Conservation (phyloP, 2,797 vertebrate genomes). For the Phataginus tricuspis region DNA sequence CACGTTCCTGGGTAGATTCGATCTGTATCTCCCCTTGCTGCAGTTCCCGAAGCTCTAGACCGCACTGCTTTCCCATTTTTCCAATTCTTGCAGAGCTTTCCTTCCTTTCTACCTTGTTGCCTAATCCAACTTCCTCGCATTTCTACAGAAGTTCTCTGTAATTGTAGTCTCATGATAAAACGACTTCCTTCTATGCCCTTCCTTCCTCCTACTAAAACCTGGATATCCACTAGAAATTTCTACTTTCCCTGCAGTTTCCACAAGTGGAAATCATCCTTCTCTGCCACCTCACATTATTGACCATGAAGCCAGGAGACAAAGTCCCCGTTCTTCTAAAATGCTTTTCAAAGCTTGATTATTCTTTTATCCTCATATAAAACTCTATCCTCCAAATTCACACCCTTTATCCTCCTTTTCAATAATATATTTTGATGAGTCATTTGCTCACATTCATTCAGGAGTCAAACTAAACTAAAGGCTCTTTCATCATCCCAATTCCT, state of each 20-base stretch:
- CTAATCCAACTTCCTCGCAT: not conserved
- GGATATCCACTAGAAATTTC: not conserved
- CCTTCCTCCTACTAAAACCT: not conserved
- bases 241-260: not conserved
- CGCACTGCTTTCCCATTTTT: not conserved
- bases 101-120: not conserved
- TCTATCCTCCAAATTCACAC: not conserved
- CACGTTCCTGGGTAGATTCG: not conserved
- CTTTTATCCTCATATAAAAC: not conserved
- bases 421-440: not conserved
- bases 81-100: not conserved
- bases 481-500: not conserved
- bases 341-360: not conserved
- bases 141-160: not conserved
- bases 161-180: not conserved
- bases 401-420: not conserved
- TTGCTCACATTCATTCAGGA: not conserved
- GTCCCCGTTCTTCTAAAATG: not conserved
- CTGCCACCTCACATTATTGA: not conserved
- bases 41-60: not conserved
- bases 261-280: not conserved
- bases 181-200: not conserved
- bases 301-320: not conserved
- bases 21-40: not conserved
- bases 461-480: slow-evolving; percentile 6